Evolutionary conservation across 2,113 vertebrate species (phyloP).

Genomic region (Mionectes macconnelli): DNA sequence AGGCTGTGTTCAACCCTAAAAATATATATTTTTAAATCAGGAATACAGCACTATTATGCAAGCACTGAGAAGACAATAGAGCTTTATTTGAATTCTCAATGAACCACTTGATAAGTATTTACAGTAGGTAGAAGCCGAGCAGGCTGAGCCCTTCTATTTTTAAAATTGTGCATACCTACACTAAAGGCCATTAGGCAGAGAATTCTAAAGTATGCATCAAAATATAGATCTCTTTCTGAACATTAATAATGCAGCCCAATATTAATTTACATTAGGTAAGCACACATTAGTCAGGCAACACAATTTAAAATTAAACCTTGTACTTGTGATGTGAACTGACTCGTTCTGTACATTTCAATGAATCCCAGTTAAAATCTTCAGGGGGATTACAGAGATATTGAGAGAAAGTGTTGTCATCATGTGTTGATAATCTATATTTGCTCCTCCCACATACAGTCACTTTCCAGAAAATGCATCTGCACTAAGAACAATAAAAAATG

Average conservation of each 20-base stretch:
- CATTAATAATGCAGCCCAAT: background rate
- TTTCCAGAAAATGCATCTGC: constrained; percentile 52
- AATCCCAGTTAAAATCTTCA: background rate
- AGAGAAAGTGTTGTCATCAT: constrained; percentile 15
- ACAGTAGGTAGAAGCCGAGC: constrained; percentile 2
- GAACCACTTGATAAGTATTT: constrained; percentile 41
- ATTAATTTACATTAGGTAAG: background rate
- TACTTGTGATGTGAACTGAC: background rate
- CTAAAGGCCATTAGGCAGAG: constrained; percentile 11
- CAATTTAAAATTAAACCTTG: background rate
- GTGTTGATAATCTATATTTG: constrained; percentile 31
- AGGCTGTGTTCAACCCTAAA: background rate
- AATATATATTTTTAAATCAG: background rate
- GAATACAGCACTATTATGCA: constrained; percentile 7
- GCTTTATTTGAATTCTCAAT: constrained; percentile 40
- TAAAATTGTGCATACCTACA: background rate
- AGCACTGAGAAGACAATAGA: constrained; percentile 28
- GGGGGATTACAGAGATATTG: constrained; percentile 17
- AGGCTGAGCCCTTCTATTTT: constrained; percentile 31
- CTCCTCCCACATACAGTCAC: constrained; percentile 8
- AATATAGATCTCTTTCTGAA: background rate
- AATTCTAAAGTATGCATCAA: background rate
- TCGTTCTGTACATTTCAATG: background rate
- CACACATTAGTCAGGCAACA: background rate
- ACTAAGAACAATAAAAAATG: background rate